Base-by-base conservation (phyloP, 2,888 invertebrate genomes). In the Lordiphosa andalusiaca region DNA sequence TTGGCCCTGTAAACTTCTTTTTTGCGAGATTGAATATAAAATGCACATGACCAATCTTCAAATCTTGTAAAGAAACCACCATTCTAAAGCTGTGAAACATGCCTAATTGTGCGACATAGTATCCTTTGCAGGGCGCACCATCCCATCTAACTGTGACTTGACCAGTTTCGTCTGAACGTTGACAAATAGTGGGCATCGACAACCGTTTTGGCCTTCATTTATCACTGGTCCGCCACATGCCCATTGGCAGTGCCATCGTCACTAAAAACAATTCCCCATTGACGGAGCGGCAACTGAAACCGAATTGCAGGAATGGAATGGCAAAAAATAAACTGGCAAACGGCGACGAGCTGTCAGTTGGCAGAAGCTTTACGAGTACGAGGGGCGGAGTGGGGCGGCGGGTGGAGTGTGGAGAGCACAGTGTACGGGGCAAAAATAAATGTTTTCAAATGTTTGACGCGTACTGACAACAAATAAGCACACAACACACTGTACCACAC, bases 371-470 rank as follows among this genome's bases (percentile, higher is more conserved):
- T 65, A 51, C 63, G 63, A 63, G 63, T 63, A 56, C 50, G 63
- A 4, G 64, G 56, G 56, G 46, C 16, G 19, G 19, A 6, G 33
- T 19, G 6, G 3, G 7, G 5, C 25, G 25, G 25, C 25, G 25
- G 13, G 40, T 30, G 40, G 57, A 52, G 9, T 59, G 60, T 73
- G 71, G 71, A 58, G 54, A 58, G 54, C 64, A 63, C 73, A 57
- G 70, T 58, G 76, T 67, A 68, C 40, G 67, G 68, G 71, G 73
- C 75, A 67, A 73, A 82, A 84, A 85, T 81, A 85, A 85, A 83
- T 83, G 81, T 83, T 85, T 83, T 84, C 84, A 73, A 85, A 83
- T 77, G 78, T 75, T 85, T 84, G 73, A 84, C 82, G 84, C 84
- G 77, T 69, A 77, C 70, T 75, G 75, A 77, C 84, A 77, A 78